phyloP scores from a whole-genome alignment of 1,140 invertebrate species.

The Drosophila parabipectinata region DNA sequence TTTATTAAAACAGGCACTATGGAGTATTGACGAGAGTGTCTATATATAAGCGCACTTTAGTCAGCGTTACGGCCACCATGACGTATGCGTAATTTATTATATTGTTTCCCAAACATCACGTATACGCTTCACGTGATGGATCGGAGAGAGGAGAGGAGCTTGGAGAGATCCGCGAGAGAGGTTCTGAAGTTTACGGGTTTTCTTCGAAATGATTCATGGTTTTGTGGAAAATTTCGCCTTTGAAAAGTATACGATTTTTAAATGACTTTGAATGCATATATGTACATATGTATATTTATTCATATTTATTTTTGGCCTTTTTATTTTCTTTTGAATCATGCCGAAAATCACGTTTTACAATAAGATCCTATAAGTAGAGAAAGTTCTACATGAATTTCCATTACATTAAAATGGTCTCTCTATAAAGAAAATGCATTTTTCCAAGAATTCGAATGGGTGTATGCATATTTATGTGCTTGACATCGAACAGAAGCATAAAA shows the following conservation, averaged over 20 bases:
- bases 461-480: conserved; percentile 48
- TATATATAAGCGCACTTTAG: conserved; percentile 20
- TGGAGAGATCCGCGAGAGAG: conserved; percentile 1
- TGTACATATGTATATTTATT: not conserved
- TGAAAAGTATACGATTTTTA: conserved; percentile 3
- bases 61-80: conserved; percentile 45
- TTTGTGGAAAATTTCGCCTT: conserved; percentile 32
- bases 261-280: not conserved
- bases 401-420: not conserved
- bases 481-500: conserved; percentile 46
- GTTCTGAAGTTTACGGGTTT: conserved; percentile 25
- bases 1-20: conserved; percentile 8
- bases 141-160: not conserved
- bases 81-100: conserved; percentile 60
- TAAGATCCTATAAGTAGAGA: not conserved
- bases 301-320: not conserved
- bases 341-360: not conserved
- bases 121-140: conserved; percentile 57
- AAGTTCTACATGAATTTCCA: not conserved
- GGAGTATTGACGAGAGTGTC: conserved; percentile 10
- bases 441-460: conserved; percentile 10
- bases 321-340: not conserved
- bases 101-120: conserved; percentile 55
- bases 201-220: conserved; percentile 41
- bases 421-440: not conserved